Conservation (phyloP, 2,888 invertebrate genomes). For the Drosophila infuscata region DNA sequence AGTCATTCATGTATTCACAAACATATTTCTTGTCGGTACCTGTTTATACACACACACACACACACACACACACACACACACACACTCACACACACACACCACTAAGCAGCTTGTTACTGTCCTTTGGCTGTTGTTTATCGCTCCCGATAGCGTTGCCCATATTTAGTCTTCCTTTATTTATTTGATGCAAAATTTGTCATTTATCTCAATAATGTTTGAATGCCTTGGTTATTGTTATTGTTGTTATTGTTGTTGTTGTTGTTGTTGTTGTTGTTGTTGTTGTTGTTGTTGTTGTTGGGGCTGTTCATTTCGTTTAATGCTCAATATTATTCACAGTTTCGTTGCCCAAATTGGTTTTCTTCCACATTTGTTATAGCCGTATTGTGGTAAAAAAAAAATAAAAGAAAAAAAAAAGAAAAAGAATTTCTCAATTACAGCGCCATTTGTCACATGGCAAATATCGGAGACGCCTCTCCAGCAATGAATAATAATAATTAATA, state of each 20-base stretch:
- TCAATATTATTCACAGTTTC: slow-evolving; percentile 34
- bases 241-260: slow-evolving; percentile 6
- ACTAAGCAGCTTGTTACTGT: slow-evolving; percentile 1
- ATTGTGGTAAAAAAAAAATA: background rate
- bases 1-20: slow-evolving; percentile 43
- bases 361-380: slow-evolving; percentile 17
- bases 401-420: background rate
- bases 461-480: slow-evolving; percentile 8
- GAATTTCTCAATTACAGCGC: slow-evolving; percentile 6
- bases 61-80: background rate
- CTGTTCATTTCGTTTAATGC: slow-evolving; percentile 12
- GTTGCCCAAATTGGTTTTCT: slow-evolving; percentile 9
- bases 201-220: slow-evolving; percentile 53
- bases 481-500: slow-evolving; percentile 34
- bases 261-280: too few species aligned
- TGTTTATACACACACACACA: background rate
- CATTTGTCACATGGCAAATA: slow-evolving; percentile 36
- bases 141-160: slow-evolving; percentile 24
- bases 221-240: slow-evolving; percentile 23
- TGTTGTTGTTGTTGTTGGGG: slow-evolving; percentile 8
- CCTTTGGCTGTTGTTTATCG: slow-evolving; percentile 27
- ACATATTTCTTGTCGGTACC: slow-evolving; percentile 50
- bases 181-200: slow-evolving; percentile 49
- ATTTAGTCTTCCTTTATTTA: slow-evolving; percentile 49
- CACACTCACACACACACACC: too few species aligned